Percentiles rank a stretch among this genome's conserved stretches.
Evolutionary conservation across 2,888 invertebrate genomes (phyloP).

Genomic region (Hydriomena furcata): DNA sequence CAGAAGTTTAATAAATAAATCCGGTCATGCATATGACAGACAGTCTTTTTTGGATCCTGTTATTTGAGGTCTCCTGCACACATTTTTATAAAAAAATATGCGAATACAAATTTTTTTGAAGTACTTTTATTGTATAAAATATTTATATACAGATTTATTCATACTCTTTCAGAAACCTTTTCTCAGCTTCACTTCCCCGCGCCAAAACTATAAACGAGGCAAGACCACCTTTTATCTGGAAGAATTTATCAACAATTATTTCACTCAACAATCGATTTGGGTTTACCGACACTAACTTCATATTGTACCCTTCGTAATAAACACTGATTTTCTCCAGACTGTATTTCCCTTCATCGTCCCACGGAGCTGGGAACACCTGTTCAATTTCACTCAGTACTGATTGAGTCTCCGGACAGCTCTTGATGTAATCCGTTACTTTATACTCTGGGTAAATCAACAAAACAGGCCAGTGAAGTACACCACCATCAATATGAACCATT

Average conservation of each 20-base stretch:
- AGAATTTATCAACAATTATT: conserved; percentile 67
- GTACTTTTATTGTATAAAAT: too few species aligned
- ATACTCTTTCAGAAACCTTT: conserved; percentile 81
- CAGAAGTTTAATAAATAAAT: too few species aligned
- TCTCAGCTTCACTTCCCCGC: conserved; percentile 82
- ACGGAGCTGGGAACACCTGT: conserved; percentile 87
- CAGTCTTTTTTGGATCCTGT: too few species aligned
- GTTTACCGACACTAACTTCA: conserved; percentile 84
- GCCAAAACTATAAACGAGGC: conserved; percentile 86
- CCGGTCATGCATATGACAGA: too few species aligned
- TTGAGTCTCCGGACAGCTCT: conserved; percentile 89
- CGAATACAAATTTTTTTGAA: too few species aligned
- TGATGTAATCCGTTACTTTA: conserved; percentile 93
- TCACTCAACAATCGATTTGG: conserved; percentile 36
- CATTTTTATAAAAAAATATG: too few species aligned
- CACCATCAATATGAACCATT: conserved; percentile 85
- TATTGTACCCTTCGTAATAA: conserved; percentile 88
- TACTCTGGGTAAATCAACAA: conserved; percentile 95
- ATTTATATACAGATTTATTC: conserved; percentile 36
- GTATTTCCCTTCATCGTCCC: conserved; percentile 89
- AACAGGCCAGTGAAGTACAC: conserved; percentile 92
- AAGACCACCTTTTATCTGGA: conserved; percentile 85
- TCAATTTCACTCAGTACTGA: conserved; percentile 74
- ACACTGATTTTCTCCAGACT: conserved; percentile 83
- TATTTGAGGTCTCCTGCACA: too few species aligned